These are phyloP conservation scores for Ectobius pallidus DNA, from an alignment of 2,888 invertebrate species.

Conservation along the genomic window DNA sequence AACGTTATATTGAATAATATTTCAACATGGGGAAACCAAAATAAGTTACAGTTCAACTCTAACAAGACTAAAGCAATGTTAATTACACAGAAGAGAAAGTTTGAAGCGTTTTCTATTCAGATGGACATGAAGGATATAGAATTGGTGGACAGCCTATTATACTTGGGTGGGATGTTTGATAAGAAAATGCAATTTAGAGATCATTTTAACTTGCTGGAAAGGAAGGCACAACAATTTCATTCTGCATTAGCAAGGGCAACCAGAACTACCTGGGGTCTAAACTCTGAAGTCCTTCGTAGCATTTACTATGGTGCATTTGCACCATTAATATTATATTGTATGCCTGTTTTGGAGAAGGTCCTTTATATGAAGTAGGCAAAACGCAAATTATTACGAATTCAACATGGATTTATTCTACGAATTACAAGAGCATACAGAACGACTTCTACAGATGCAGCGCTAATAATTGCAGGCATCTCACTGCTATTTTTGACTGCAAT, in stretches of 20 bases:
- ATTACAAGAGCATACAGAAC: background rate
- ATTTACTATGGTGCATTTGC: background rate
- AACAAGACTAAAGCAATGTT: background rate
- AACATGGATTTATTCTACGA: background rate
- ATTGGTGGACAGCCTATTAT: background rate
- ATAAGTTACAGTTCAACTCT: background rate
- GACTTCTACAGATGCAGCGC: background rate
- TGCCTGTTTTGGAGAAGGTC: background rate
- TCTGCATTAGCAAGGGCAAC: background rate
- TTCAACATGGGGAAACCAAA: background rate
- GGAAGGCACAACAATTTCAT: background rate
- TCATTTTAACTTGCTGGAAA: too few species aligned
- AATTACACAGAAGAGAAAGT: background rate
- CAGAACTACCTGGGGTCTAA: background rate
- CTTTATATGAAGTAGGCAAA: background rate
- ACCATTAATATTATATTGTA: background rate
- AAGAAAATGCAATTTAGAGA: background rate
- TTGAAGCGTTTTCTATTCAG: background rate
- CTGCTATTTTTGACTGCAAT: too few species aligned
- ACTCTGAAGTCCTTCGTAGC: background rate
- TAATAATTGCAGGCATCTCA: too few species aligned
- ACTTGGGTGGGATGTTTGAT: background rate
- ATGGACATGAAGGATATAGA: background rate
- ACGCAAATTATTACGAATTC: background rate
- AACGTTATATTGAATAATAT: background rate